These are phyloP conservation scores for Lasioglossum morio DNA, from an alignment of 2,888 invertebrate genomes.

Conservation along the genomic window DNA sequence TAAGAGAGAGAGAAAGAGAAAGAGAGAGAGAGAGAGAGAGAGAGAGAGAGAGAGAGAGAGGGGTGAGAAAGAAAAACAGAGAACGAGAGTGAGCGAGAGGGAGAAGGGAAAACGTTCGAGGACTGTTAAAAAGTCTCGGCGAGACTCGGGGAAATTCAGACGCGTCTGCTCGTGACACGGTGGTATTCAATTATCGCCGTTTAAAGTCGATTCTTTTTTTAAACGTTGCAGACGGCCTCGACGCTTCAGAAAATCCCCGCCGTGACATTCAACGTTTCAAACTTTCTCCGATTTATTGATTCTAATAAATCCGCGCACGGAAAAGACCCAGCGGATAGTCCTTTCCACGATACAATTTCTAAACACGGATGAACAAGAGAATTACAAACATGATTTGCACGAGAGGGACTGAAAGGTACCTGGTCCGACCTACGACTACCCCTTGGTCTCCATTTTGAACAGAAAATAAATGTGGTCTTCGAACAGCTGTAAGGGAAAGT, in stretches of 20 bases:
- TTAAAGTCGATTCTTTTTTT: conserved; percentile 29
- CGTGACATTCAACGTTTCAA: conserved; percentile 24
- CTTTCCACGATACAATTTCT: neutral
- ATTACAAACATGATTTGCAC: neutral
- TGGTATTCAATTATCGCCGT: conserved; percentile 30
- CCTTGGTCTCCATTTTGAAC: too few species aligned
- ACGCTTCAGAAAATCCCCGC: conserved; percentile 17
- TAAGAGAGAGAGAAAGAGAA: too few species aligned
- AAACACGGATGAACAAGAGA: neutral
- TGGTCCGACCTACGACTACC: too few species aligned
- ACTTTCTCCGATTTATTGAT: conserved; percentile 1
- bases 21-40: too few species aligned
- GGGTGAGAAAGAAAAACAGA: neutral
- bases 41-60: neutral
- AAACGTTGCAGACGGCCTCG: conserved; percentile 7
- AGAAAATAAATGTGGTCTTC: too few species aligned
- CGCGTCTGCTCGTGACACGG: conserved; percentile 9
- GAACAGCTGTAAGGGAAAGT: too few species aligned
- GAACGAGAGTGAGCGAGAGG: neutral
- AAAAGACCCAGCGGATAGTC: neutral
- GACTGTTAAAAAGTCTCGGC: conserved; percentile 40
- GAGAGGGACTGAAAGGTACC: neutral
- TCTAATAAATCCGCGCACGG: neutral
- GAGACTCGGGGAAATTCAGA: conserved; percentile 28
- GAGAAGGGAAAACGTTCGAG: neutral